Evolutionary conservation across 2,113 vertebrate species (phyloP).

Genomic region (Lepus timidus): DNA sequence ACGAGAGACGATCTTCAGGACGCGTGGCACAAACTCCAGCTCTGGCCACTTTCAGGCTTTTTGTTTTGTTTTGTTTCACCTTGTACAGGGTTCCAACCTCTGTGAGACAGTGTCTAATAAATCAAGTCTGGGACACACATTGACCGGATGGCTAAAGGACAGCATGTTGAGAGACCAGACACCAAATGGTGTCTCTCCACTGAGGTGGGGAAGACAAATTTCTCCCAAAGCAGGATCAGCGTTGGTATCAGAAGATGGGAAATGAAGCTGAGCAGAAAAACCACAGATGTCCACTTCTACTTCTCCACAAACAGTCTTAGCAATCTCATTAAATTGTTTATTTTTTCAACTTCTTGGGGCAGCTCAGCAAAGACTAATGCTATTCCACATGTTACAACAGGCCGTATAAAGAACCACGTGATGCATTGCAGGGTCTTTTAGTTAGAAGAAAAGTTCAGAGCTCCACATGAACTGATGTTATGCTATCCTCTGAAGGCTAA

Average conservation of each 20-base stretch:
- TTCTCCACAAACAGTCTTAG: neutral
- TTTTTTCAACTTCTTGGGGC: conserved; percentile 30
- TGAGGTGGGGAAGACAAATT: neutral
- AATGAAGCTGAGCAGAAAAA: neutral
- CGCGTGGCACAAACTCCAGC: neutral
- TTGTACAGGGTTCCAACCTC: neutral
- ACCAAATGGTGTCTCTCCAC: neutral
- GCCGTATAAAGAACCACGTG: neutral
- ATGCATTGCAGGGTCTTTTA: neutral
- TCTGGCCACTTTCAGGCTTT: neutral
- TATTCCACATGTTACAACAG: neutral
- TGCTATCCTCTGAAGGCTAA: neutral
- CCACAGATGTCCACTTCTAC: neutral
- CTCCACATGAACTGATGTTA: neutral
- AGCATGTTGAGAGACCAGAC: neutral
- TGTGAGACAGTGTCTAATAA: neutral
- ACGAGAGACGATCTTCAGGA: neutral
- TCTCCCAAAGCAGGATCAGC: neutral
- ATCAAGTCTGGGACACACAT: neutral
- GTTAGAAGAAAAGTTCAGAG: neutral
- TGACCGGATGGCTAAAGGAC: neutral
- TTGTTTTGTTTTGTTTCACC: neutral
- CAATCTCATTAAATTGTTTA: neutral
- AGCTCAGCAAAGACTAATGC: neutral
- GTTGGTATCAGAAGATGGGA: neutral